A percentile compares a stretch with the other conserved stretches of the same genome.
phyloP scores from a whole-genome alignment of 2,797 vertebrate species.

The Varecia variegata region DNA sequence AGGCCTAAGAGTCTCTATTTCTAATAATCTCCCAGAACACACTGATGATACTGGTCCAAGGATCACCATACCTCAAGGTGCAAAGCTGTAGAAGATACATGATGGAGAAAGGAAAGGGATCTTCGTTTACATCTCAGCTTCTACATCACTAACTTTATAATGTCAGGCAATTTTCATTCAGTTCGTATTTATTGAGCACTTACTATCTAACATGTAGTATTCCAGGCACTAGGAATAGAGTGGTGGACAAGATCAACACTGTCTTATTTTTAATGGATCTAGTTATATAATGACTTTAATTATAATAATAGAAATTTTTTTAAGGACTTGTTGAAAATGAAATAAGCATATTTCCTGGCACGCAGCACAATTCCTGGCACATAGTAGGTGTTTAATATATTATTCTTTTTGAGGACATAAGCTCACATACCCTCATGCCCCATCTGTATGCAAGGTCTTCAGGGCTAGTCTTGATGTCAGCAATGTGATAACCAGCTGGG shows the following conservation, averaged over 20 bases:
- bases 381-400: neutral
- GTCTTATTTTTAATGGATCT: neutral
- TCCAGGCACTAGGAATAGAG: neutral
- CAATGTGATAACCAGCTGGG: slow-evolving; percentile 28
- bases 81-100: neutral
- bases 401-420: neutral
- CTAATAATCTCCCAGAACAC: neutral
- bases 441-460: neutral
- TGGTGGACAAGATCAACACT: neutral
- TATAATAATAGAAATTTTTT: neutral
- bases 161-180: neutral
- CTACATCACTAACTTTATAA: rapidly evolving
- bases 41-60: too few species aligned
- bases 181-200: neutral
- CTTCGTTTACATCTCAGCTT: neutral
- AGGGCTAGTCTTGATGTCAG: neutral
- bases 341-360: neutral
- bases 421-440: neutral
- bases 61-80: neutral
- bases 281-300: neutral
- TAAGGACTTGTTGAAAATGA: neutral
- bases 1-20: neutral
- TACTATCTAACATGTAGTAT: rapidly evolving
- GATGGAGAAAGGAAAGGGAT: neutral
- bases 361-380: neutral